Evolutionary conservation across 2,797 vertebrate genomes (phyloP), one percentile per base, ranked within the genome.

Genomic region (Poeciliopsis paucimaculata): DNA sequence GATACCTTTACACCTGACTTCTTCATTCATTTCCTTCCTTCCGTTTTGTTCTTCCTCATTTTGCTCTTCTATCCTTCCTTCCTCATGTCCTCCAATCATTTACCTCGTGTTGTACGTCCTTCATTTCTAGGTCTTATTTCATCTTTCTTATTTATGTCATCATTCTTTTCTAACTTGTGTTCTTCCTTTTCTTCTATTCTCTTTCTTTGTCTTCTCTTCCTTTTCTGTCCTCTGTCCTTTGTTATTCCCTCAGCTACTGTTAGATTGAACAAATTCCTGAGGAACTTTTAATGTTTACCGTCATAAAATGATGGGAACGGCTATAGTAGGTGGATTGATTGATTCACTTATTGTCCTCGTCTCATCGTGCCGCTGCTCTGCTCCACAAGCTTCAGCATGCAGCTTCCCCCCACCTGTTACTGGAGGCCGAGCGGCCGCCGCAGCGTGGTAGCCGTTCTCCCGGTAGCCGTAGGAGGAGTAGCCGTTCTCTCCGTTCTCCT

Each of bases 401-500:
- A 26, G 34, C 10, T 13, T 3, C 4, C 15, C 45, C 86, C 43
- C 86, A 95, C 94, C 93, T 91, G 93, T 94, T 0, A 95, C 94
- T 89, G 96, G 96, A 78, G 96, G 95, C 87, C 94, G 97, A 23
- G 94, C 95, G 0, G 96, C 89, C 13, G 96, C 91, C 72, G 96
- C 97, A 31, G 96, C 97, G 0, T 98, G 97, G 93, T 96, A 97
- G 1, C 97, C 97, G 0, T 98, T 98, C 95, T 97, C 97, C 95
- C 96, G 96, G 94, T 96, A 96, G 85, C 92, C 86, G 87, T 94
- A 93, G 87, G 90, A 80, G 2, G 93, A 93, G 90, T 91, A 94
- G 78, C 93, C 93, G 8, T 94, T 95, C 85, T 94, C 89, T 34
- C 91, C 90, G 13, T 93, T 92, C 83, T 95, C 91, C 43, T 90